These are phyloP conservation scores for Opisthocomus hoazin DNA, from an alignment of 2,113 vertebrate genomes.

Conservation along the genomic window DNA sequence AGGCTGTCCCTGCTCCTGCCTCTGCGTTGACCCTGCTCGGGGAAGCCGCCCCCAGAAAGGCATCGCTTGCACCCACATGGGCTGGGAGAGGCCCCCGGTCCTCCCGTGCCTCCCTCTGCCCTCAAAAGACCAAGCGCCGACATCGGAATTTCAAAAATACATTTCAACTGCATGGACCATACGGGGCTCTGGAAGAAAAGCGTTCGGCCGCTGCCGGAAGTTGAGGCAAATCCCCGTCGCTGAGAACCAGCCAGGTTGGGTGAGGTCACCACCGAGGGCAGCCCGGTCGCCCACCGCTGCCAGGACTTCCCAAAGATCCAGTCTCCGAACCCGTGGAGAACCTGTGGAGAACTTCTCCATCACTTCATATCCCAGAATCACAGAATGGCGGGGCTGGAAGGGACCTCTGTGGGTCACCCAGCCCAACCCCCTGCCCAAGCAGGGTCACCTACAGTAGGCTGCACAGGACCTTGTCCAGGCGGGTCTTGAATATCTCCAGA, in stretches of 20 bases:
- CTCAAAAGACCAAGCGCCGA: background rate
- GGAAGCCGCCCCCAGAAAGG: background rate
- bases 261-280: background rate
- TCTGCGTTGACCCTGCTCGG: rapidly evolving
- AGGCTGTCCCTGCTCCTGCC: background rate
- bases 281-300: too few relatives aligned
- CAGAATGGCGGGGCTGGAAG: too few relatives aligned
- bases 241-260: background rate
- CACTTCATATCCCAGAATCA: too few relatives aligned
- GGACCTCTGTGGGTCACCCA: too few relatives aligned
- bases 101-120: background rate
- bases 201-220: background rate
- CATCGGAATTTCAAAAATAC: background rate
- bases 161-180: too few relatives aligned
- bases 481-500: too few relatives aligned
- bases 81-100: background rate
- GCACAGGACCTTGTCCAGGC: too few relatives aligned
- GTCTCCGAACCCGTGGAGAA: background rate
- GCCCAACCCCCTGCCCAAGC: too few relatives aligned
- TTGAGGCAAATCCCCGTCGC: background rate
- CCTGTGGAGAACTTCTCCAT: too few relatives aligned
- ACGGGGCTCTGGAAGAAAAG: background rate
- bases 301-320: too few relatives aligned
- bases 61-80: background rate
- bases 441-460: too few relatives aligned